These are phyloP conservation scores for Cerastoderma edule DNA, from an alignment of 2,888 invertebrate species.

Conservation along the genomic window DNA sequence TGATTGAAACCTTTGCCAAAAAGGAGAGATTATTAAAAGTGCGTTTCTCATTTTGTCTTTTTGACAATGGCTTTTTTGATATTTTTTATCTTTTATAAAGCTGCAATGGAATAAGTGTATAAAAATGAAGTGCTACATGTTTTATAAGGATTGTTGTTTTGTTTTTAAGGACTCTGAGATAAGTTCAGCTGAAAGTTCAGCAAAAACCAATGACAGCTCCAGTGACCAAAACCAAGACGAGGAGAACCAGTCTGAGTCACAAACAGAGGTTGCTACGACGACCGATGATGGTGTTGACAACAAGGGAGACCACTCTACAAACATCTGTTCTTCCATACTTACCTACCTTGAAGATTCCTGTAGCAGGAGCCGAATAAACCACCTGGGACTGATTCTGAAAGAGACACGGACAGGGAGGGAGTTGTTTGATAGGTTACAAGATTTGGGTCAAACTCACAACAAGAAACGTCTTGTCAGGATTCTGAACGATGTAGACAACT, in stretches of 20 bases:
- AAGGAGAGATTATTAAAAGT: too few species aligned
- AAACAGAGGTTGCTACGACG: too few species aligned
- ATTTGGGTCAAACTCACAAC: conserved; percentile 41
- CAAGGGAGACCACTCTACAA: conserved; percentile 5
- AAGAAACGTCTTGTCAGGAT: conserved; percentile 63
- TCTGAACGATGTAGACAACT: conserved; percentile 55
- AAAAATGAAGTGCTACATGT: too few species aligned
- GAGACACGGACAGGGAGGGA: conserved; percentile 38
- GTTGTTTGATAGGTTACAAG: conserved; percentile 48
- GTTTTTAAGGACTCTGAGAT: conserved; percentile 9
- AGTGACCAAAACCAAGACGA: not conserved
- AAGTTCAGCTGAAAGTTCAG: not conserved
- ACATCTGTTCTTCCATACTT: conserved; percentile 46
- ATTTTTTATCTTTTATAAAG: too few species aligned
- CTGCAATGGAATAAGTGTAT: too few species aligned
- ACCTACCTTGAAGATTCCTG: conserved; percentile 66
- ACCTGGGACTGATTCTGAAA: conserved; percentile 57
- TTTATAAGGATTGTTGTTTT: too few species aligned
- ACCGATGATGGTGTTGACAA: not conserved
- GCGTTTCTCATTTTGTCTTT: too few species aligned
- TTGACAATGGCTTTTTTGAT: too few species aligned
- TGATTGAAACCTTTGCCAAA: too few species aligned
- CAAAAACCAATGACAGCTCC: not conserved
- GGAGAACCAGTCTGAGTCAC: too few species aligned
- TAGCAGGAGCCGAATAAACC: conserved; percentile 62